Evolutionary conservation across 92 coral and sea anemone species (phyloP).

Genomic region (Zoanthus solanderi): DNA sequence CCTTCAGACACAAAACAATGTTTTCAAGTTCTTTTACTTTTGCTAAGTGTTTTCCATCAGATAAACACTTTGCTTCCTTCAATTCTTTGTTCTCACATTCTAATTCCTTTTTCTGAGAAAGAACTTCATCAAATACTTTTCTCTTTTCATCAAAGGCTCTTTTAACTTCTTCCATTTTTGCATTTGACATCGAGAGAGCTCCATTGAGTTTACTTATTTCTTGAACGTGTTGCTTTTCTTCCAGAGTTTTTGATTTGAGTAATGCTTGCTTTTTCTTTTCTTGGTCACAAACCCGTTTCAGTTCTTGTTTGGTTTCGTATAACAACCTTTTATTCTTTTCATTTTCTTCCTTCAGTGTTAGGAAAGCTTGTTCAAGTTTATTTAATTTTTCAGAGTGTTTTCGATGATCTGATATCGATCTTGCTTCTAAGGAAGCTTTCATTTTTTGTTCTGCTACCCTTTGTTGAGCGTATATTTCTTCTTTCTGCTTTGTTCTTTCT

Average conservation of each 20-base stretch:
- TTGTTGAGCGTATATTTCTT: not conserved
- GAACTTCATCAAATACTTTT: constrained; percentile 15
- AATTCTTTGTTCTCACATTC: constrained; percentile 53
- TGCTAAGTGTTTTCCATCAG: not conserved
- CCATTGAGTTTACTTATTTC: constrained; percentile 55
- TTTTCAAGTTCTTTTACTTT: constrained; percentile 50
- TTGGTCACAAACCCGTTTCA: constrained; percentile 29
- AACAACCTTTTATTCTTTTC: constrained; percentile 18
- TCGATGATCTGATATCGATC: not conserved
- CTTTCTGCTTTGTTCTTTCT: constrained; percentile 30
- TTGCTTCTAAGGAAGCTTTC: constrained; percentile 31
- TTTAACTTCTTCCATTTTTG: not conserved
- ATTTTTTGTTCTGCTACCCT: not conserved
- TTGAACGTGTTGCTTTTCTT: constrained; percentile 12
- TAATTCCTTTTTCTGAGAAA: constrained; percentile 2
- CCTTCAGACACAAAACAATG: constrained; percentile 41
- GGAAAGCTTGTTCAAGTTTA: constrained; percentile 13
- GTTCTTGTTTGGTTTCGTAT: constrained; percentile 13
- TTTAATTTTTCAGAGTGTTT: constrained; percentile 5
- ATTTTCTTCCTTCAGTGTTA: not conserved
- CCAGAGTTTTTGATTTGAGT: constrained; percentile 28
- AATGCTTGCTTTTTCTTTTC: constrained; percentile 50
- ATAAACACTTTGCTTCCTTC: constrained; percentile 33
- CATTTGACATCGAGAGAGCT: constrained; percentile 51
- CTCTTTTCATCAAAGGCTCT: constrained; percentile 28